These are phyloP conservation scores for Chloropsis cyanopogon DNA, from an alignment of 2,113 vertebrate genomes.

Conservation along the genomic window DNA sequence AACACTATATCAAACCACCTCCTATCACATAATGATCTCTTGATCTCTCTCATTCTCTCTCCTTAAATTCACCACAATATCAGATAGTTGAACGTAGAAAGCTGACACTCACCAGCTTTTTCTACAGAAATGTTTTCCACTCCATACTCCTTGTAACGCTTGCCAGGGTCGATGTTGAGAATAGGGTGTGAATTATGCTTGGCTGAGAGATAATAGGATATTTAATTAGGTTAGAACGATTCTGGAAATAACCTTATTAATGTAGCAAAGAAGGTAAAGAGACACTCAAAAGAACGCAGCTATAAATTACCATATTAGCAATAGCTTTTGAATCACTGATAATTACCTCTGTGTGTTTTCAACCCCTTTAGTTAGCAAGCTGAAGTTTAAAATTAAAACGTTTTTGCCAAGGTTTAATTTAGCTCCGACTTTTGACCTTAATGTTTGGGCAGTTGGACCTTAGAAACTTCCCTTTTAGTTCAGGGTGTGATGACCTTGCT, in stretches of 20 bases:
- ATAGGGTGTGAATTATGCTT: background rate
- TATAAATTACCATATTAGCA: background rate
- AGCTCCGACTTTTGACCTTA: background rate
- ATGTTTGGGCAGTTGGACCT: background rate
- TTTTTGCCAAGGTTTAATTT: background rate
- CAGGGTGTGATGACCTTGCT: background rate
- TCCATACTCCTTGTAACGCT: background rate
- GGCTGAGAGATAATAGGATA: background rate
- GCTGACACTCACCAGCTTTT: background rate
- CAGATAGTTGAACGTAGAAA: background rate
- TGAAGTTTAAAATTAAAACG: background rate
- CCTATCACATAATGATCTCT: background rate
- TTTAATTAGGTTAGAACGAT: background rate
- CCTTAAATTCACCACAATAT: background rate
- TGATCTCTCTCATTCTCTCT: background rate
- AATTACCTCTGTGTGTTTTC: background rate
- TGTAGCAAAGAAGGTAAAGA: background rate
- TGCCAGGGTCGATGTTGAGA: background rate
- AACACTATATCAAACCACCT: background rate
- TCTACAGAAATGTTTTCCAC: background rate
- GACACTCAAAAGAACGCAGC: background rate
- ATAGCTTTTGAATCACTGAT: background rate
- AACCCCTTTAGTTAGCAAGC: background rate
- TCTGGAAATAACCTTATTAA: slow-evolving; percentile 25
- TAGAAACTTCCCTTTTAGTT: background rate